Percentiles rank a stretch among this genome's conserved stretches.
These are phyloP conservation scores for Thera obeliscata DNA, from an alignment of 2,888 invertebrate species.

Conservation along the genomic window DNA sequence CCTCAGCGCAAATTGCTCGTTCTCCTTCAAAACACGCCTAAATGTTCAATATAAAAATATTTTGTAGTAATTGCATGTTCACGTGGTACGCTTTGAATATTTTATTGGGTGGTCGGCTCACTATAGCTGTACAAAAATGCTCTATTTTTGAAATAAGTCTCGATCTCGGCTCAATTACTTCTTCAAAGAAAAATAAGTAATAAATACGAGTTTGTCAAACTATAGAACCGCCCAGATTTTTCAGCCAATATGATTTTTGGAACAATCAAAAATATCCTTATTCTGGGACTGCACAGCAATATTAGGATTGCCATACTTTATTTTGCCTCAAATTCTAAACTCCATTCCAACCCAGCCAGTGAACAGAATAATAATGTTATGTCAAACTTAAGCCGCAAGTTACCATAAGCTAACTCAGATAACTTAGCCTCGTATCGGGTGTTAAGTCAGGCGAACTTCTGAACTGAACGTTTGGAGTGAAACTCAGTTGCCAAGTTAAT, in stretches of 20 bases:
- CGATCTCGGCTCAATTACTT: too few relatives aligned
- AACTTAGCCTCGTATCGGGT: conserved; percentile 73
- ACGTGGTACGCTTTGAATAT: conserved; percentile 15
- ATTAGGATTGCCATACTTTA: not conserved
- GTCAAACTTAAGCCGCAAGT: conserved; percentile 72
- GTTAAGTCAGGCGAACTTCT: conserved; percentile 74
- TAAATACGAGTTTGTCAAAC: too few relatives aligned
- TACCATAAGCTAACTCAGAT: conserved; percentile 68
- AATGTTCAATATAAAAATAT: conserved; percentile 32
- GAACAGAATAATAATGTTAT: conserved; percentile 68
- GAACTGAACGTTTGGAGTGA: conserved; percentile 67
- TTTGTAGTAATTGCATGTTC: conserved; percentile 21
- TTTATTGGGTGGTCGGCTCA: not conserved
- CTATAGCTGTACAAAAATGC: not conserved
- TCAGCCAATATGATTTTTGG: too few relatives aligned
- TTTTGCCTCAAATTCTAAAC: conserved; percentile 2
- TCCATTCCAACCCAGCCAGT: conserved; percentile 35
- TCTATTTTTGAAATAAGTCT: not conserved
- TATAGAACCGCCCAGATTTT: too few relatives aligned
- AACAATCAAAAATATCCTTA: too few relatives aligned
- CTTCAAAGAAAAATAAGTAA: too few relatives aligned
- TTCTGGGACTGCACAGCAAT: not conserved
- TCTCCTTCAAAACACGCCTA: conserved; percentile 65
- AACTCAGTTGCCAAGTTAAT: conserved; percentile 65
- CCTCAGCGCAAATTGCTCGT: conserved; percentile 74